Percentiles rank a stretch among this genome's conserved stretches.
Evolutionary conservation across 1,140 invertebrate species (phyloP).

Genomic region (Psix sp.): DNA sequence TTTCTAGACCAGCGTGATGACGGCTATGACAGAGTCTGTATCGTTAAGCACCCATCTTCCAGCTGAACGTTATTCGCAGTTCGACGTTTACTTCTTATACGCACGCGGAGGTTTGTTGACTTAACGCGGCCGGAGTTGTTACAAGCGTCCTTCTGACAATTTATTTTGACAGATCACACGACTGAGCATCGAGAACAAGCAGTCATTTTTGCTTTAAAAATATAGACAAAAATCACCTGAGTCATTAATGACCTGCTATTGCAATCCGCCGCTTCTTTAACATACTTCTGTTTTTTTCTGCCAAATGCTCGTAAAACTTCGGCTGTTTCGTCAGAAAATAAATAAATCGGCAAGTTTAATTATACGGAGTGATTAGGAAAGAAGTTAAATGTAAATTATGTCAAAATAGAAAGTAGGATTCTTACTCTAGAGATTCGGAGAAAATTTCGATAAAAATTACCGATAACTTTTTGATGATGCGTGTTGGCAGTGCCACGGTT

Average conservation of each 20-base stretch:
- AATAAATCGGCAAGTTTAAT: slow-evolving; percentile 33
- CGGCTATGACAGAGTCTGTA: slow-evolving; percentile 58
- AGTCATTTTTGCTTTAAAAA: slow-evolving; percentile 39
- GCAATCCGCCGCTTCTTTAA: slow-evolving; percentile 49
- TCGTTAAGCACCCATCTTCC: slow-evolving; percentile 30
- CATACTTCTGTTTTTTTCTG: slow-evolving; percentile 36
- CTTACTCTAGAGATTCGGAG: too few relatives aligned
- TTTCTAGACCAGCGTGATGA: slow-evolving; percentile 48
- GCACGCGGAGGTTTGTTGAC: slow-evolving; percentile 53
- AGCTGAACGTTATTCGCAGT: slow-evolving; percentile 49
- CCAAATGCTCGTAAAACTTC: slow-evolving; percentile 39
- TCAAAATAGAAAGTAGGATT: slow-evolving; percentile 1
- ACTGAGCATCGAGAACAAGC: slow-evolving; percentile 34
- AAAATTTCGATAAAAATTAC: too few relatives aligned
- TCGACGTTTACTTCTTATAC: slow-evolving; percentile 42
- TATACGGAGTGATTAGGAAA: slow-evolving; percentile 24
- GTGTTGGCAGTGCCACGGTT: too few relatives aligned
- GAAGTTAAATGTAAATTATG: slow-evolving; percentile 5
- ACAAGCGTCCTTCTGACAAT: slow-evolving; percentile 60
- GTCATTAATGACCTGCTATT: slow-evolving; percentile 59
- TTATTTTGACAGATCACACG: slow-evolving; percentile 63
- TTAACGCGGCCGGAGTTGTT: slow-evolving; percentile 56
- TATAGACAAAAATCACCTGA: slow-evolving; percentile 59
- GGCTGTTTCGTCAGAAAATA: slow-evolving; percentile 14
- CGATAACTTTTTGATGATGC: too few relatives aligned